Evolutionary conservation across 2,888 invertebrate genomes (phyloP), one percentile per base, ranked within the genome.

Genomic region (Parascotia fuliginaria): DNA sequence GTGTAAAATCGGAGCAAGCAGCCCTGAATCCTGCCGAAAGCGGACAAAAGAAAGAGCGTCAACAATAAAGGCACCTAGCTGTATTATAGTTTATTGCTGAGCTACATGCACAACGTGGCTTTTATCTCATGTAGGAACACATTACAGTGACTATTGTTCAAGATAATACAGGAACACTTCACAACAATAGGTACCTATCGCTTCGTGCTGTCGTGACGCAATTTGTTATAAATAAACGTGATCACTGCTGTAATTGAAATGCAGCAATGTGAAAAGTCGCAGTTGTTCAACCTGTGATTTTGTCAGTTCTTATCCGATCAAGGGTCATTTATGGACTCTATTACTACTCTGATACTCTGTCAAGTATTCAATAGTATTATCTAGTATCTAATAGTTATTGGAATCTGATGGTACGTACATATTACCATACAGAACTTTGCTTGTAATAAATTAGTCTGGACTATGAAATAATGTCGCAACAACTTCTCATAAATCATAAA

Each of bases 161-260:
- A 44, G 38, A 64, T 31, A 67, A 64, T 64, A 32, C 15, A 7
- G 9, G 27, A 34, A 65, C 13, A 43, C 13, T 27, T 39, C 37
- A 52, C n/a, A 42, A 46, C 34, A 46, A 50, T 28, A 40, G 40
- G 13, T 46, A 42, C 46, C 15, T 48, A 22, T 46, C 34, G 34
- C 11, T 60, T 57, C 42, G 44, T 32, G 31, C 12, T 58, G 47
- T 70, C 69, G 69, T 75, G 73, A 69, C 60, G 47, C 42, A 36
- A 53, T 55, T 56, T 39, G 48, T 49, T 56, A 51, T 57, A 55
- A 60, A 52, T 49, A 57, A 60, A 40, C 55, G 50, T 64, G 57
- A 52, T 51, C 41, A 62, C 53, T 54, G 47, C 37, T 31, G 37
- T 34, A 47, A 55, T 51, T 38, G 14, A n/a, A n/a, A n/a, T n/a